Conservation (phyloP, 2,113 vertebrate genomes). For the Arenaria interpres region DNA sequence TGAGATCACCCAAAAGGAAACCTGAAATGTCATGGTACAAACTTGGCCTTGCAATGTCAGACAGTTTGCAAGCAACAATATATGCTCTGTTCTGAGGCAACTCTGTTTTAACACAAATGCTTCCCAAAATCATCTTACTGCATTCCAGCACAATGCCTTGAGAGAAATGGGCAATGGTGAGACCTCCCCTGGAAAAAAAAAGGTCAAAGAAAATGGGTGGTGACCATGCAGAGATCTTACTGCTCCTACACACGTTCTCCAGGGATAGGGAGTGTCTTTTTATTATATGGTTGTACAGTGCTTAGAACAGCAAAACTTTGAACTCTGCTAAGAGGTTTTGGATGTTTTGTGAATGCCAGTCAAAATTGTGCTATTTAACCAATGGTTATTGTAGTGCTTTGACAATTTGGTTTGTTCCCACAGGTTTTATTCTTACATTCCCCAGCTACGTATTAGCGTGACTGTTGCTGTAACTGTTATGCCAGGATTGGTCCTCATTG, state of each 20-base stretch:
- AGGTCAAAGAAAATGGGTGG: not conserved
- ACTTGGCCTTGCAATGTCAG: not conserved
- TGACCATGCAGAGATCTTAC: not conserved
- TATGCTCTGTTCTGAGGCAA: not conserved
- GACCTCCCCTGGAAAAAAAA: not conserved
- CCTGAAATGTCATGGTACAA: not conserved
- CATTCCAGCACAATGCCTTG: not conserved
- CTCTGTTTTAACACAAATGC: not conserved
- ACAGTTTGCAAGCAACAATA: not conserved
- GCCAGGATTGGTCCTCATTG: not conserved
- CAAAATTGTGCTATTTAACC: not conserved
- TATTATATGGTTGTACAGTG: not conserved
- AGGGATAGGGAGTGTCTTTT: not conserved
- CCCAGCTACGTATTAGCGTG: not conserved
- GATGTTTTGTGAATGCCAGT: not conserved
- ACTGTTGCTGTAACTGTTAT: not conserved
- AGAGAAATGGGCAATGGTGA: not conserved
- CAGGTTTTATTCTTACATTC: constrained; percentile 15
- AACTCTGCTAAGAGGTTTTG: not conserved
- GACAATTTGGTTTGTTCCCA: not conserved
- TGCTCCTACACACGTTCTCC: not conserved
- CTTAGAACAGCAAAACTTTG: not conserved
- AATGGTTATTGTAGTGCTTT: not conserved
- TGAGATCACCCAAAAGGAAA: not conserved
- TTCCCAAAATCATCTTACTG: not conserved